Percentiles rank a stretch among this genome's conserved stretches.
Evolutionary conservation across 2,113 vertebrate species (phyloP).

Genomic region (Protobothrops mucrosquamatus): DNA sequence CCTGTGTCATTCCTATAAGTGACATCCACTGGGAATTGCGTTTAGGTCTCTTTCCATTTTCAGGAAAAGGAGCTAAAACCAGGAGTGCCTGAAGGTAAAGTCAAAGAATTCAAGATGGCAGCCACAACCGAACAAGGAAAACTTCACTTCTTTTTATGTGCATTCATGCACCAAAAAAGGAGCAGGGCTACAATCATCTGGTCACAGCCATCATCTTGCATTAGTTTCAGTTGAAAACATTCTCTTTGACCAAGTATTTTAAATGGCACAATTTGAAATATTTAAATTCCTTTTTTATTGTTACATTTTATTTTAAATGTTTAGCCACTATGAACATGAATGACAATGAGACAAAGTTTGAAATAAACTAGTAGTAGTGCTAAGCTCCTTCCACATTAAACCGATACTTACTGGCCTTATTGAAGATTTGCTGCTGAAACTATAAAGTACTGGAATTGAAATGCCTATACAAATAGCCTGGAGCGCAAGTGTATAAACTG

Average conservation of each 20-base stretch:
- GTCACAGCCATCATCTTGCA: not conserved
- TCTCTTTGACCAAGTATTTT: not conserved
- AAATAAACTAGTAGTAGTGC: not conserved
- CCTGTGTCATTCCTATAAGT: not conserved
- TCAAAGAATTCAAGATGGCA: not conserved
- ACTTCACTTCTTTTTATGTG: not conserved
- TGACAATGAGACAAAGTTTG: not conserved
- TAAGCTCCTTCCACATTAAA: too few relatives aligned
- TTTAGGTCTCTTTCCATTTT: not conserved
- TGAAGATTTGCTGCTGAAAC: not conserved
- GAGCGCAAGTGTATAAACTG: constrained; percentile 20
- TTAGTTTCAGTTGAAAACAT: not conserved
- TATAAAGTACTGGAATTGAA: constrained; percentile 1
- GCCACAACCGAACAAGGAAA: not conserved
- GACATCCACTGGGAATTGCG: not conserved
- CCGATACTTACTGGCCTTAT: not conserved
- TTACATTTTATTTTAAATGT: not conserved
- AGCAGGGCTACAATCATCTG: not conserved
- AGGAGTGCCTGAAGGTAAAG: not conserved
- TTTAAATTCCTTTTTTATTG: not conserved
- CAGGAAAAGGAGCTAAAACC: not conserved
- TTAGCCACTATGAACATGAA: not conserved
- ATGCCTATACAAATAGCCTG: constrained; percentile 1
- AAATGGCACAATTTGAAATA: not conserved
- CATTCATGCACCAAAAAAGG: not conserved